Evolutionary conservation across 2,797 vertebrate species (phyloP).

Genomic region (Platalea minor): DNA sequence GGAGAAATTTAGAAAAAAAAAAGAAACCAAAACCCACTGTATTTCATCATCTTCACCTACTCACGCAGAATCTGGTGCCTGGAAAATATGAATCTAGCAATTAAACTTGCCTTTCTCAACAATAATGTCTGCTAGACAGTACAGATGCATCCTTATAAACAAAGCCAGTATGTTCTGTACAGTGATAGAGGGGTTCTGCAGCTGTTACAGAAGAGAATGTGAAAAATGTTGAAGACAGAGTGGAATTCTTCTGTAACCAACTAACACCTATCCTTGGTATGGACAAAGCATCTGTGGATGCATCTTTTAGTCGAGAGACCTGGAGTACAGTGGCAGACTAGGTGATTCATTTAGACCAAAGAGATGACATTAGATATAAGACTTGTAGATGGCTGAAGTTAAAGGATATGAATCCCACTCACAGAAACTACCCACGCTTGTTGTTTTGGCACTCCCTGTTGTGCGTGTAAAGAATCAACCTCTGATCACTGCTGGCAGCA

Average conservation of each 20-base stretch:
- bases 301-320: background rate
- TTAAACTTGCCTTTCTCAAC: background rate
- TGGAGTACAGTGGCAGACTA: background rate
- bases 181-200: background rate
- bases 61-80: background rate
- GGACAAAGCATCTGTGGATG: background rate
- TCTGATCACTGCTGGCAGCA: background rate
- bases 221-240: background rate
- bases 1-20: background rate
- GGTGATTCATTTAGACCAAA: background rate
- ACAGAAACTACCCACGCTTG: background rate
- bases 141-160: background rate
- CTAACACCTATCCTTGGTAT: background rate
- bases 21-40: background rate
- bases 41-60: background rate
- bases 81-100: background rate
- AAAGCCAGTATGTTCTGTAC: background rate
- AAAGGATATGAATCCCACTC: background rate
- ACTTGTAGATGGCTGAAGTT: background rate
- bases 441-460: background rate
- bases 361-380: background rate
- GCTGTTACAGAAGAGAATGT: background rate
- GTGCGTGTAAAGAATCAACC: background rate
- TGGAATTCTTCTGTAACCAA: background rate
- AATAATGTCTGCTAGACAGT: background rate